Conservation (phyloP, 2,888 invertebrate genomes). For the Lottia gigantea region DNA sequence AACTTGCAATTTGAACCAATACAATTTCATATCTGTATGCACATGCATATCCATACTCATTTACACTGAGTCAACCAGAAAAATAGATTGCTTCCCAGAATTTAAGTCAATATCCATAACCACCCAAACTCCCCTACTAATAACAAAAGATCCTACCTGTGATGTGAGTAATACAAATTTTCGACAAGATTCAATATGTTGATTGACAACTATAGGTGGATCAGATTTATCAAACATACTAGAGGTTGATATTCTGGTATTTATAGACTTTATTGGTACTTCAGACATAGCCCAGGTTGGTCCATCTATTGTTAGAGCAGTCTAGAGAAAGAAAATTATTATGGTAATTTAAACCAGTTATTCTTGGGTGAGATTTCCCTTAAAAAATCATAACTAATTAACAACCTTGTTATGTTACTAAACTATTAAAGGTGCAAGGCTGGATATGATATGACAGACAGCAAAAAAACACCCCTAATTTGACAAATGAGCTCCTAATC, state of each 20-base stretch:
- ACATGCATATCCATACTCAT: too few species aligned
- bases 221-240: conserved; percentile 52
- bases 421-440: too few species aligned
- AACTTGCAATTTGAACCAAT: too few species aligned
- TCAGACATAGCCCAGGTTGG: conserved; percentile 87
- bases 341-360: too few species aligned
- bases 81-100: neutral
- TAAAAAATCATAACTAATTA: too few species aligned
- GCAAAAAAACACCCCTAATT: too few species aligned
- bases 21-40: too few species aligned
- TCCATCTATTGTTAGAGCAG: conserved; percentile 84
- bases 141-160: conserved; percentile 71
- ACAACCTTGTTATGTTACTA: too few species aligned
- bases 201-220: conserved; percentile 78
- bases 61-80: neutral
- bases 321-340: conserved; percentile 70
- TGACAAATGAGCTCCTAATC: too few species aligned
- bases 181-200: conserved; percentile 79
- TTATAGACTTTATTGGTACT: conserved; percentile 63
- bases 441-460: too few species aligned
- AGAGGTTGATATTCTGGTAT: conserved; percentile 12
- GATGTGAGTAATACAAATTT: conserved; percentile 89
- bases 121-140: neutral
- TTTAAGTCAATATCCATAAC: neutral
- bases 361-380: too few species aligned